Base-by-base conservation (phyloP, 2,888 invertebrate species). In the Apeira syringaria region DNA sequence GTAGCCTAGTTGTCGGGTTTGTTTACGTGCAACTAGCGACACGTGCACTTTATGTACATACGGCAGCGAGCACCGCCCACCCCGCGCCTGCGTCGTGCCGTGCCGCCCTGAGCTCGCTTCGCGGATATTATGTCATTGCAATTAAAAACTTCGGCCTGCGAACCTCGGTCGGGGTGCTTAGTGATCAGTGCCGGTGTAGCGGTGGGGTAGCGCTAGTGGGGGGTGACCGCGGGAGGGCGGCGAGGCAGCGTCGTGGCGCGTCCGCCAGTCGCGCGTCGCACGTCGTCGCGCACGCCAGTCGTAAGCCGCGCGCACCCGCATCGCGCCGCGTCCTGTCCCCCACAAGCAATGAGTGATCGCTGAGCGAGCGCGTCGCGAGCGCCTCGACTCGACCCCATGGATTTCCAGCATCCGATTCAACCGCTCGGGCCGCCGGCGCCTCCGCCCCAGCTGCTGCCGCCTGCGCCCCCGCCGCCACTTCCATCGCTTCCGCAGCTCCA, bases 361-460 rank as follows among this genome's bases (percentile, higher is more conserved):
- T 76, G 78, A 78, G 69, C 70, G 73, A 71, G 71, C 56, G 74
- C 73, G 64, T 64, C 67, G 57, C 57, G 71, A 66, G 66, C 70
- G 72, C 68, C 68, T 66, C 68, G 68, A 63, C 64, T 62, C 66
- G 61, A 61, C 58, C 57, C 63, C 65, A 90, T 90, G 90, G 90
- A 90, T 78, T 90, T 87, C 74, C 88, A 85, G 71, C 89, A 85
- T 70, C 79, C 80, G 35, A 69, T 81, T 40, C 91, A 91, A 76
- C 92, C 92, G 66, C 92, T 93, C 59, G 77, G 93, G 90, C 85
- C 85, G 53, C 92, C 93, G 57, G 91, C 93, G 80, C 93, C 93
- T 72, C 92, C 92, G 62, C 93, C 92, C 63, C 91, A 91, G 77
- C 89, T 92, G 61, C 91, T 92, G 81, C 90, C 91, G 68, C 37